phyloP scores from a whole-genome alignment of 2,797 vertebrate genomes.

The Semotilus atromaculatus region DNA sequence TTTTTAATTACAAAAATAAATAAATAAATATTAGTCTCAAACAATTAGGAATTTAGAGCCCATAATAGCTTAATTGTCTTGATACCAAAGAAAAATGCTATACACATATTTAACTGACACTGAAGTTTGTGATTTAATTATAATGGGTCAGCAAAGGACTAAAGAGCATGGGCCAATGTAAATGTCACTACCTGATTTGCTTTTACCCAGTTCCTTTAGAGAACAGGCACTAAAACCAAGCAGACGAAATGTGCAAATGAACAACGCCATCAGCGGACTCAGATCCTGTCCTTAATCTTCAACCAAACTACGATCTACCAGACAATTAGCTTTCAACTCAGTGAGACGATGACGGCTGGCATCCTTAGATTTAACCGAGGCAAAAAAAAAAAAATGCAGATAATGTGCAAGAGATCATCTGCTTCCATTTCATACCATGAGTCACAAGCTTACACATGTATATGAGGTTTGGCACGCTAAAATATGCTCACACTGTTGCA shows the following conservation, averaged over 20 bases:
- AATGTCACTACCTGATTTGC: background rate
- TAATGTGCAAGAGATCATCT: conserved; percentile 30
- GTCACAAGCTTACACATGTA: conserved; percentile 38
- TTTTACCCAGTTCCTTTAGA: background rate
- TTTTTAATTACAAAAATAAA: no score
- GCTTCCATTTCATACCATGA: conserved; percentile 3
- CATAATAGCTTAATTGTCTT: background rate
- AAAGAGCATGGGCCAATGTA: background rate
- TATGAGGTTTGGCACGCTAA: conserved; percentile 18
- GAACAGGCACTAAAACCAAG: background rate
- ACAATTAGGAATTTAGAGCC: background rate
- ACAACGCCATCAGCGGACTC: background rate
- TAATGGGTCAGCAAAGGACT: background rate
- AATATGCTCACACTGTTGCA: background rate
- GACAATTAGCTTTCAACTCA: background rate
- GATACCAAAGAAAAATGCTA: background rate
- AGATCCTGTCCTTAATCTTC: background rate
- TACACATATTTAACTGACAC: background rate
- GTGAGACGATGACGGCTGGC: background rate
- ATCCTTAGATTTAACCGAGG: background rate
- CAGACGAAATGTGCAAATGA: background rate
- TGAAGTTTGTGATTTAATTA: background rate
- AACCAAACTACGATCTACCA: background rate
- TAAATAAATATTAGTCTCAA: no score
- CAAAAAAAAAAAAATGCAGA: conserved; percentile 26